Evolutionary conservation across 2,797 vertebrate species (phyloP).

Genomic region (Phoeniculus purpureus): DNA sequence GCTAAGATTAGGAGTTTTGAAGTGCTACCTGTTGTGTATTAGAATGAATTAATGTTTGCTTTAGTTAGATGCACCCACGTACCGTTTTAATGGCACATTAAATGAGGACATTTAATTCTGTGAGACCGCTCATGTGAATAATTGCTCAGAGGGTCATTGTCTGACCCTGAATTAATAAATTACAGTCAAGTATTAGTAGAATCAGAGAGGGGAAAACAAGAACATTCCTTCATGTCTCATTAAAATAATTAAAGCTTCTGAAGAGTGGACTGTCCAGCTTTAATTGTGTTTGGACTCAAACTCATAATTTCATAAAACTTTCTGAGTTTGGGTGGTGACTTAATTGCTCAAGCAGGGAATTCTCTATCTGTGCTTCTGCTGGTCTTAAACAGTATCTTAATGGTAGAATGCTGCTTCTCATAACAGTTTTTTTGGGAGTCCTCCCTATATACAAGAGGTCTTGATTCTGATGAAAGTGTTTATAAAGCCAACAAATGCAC

Average conservation of each 20-base stretch:
- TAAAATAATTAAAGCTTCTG: slow-evolving; percentile 5
- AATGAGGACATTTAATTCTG: slow-evolving; percentile 39
- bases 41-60: slow-evolving; percentile 15
- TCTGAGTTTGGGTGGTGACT: neutral
- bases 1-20: neutral
- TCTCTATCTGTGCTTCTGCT: neutral
- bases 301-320: neutral
- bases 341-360: neutral
- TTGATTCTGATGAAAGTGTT: neutral
- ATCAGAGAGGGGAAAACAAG: slow-evolving; percentile 53
- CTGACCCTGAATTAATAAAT: slow-evolving; percentile 66
- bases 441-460: neutral
- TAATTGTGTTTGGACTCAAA: neutral
- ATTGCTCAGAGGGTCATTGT: slow-evolving; percentile 60
- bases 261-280: neutral
- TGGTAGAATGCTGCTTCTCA: neutral
- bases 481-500: neutral
- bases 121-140: slow-evolving; percentile 55
- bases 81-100: slow-evolving; percentile 54
- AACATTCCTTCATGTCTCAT: slow-evolving; percentile 24
- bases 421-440: neutral
- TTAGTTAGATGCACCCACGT: slow-evolving; percentile 26
- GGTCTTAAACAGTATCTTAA: neutral
- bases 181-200: slow-evolving; percentile 44
- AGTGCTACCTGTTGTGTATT: neutral